A percentile compares a stretch with the other conserved stretches of the same genome.
These are phyloP conservation scores for Ictalurus furcatus DNA, from an alignment of 2,113 vertebrate genomes.

Conservation along the genomic window DNA sequence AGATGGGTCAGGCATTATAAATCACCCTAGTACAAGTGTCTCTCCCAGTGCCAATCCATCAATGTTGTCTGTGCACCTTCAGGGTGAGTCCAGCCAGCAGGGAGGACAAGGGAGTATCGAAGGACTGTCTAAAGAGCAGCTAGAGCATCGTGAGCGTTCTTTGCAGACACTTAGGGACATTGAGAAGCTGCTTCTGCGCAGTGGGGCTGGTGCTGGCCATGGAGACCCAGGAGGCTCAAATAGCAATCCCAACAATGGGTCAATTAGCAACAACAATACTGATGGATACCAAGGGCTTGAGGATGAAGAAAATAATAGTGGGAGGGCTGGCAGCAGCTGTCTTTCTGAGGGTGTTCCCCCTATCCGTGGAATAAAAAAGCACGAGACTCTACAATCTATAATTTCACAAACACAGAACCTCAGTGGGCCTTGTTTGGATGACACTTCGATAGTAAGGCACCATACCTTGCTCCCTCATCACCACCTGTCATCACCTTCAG, in stretches of 20 bases:
- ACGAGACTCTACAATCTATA: constrained; percentile 93
- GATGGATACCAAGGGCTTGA: constrained; percentile 66
- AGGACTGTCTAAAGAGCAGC: constrained; percentile 92
- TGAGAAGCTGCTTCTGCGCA: constrained; percentile 87
- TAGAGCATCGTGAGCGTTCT: constrained; percentile 93
- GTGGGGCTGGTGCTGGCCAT: constrained; percentile 73
- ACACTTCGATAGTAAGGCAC: constrained; percentile 73
- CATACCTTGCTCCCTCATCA: constrained; percentile 69
- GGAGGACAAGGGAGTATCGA: constrained; percentile 67
- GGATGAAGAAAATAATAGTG: constrained; percentile 62
- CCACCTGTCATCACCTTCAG: constrained; percentile 73
- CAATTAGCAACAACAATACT: constrained; percentile 65
- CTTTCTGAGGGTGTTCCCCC: constrained; percentile 55
- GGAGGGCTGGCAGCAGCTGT: constrained; percentile 59
- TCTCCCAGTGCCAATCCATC: constrained; percentile 72
- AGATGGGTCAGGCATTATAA: constrained; percentile 56
- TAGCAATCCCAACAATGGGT: constrained; percentile 58
- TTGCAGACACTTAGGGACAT: constrained; percentile 95
- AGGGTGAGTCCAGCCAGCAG: constrained; percentile 60
- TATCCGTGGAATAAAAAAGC: constrained; percentile 81
- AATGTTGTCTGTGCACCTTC: constrained; percentile 66
- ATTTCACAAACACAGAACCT: constrained; percentile 93
- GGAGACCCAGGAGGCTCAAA: constrained; percentile 72
- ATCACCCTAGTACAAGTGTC: constrained; percentile 57
- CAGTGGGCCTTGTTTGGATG: constrained; percentile 78